Base-by-base conservation (phyloP, 2,888 invertebrate species). In the Drosophila austrosaltans region DNA sequence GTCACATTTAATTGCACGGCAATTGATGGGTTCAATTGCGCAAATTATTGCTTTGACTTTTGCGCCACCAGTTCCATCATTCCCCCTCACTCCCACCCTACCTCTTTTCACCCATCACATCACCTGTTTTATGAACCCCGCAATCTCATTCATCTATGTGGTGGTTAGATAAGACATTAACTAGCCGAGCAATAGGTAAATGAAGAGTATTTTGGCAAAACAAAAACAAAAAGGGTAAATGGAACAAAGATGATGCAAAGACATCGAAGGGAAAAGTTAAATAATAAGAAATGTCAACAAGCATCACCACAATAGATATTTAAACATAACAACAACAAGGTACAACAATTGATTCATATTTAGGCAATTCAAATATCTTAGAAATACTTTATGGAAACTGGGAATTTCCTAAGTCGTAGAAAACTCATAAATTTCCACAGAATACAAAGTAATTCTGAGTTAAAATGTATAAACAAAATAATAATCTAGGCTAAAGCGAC, bases 21-120 rank as follows among this genome's bases (percentile, higher is more conserved):
- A 88, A 87, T 89, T 89, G 87, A 87, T 89, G 87, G 81, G 84
- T 81, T 82, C 87, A 86, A 89, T 89, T 89, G 88, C 77, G 89
- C 81, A 79, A 89, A 86, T 84, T 84, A 82, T 79, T 72, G 66
- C 73, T 69, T 57, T 89, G 85, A 79, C 83, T 87, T 75, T 39
- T 65, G 64, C 64, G 48, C 48, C 48, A 48, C 48, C 16, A 48
- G 48, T 25, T 48, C 48, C 22, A 48, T 48, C 48, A 48, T 16
- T 4, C 25, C 22, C 25, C 48, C 22, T 12, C 48, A 3, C 48
- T 25, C 8, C 10, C 48, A 48, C 25, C 22, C 25, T 16, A 16
- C 48, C 3, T 12, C 48, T 10, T 16, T 16, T 16, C 16, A 16
- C 16, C 22, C 22, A 53, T 48, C 28, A 22, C 10, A 22, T 22